Evolutionary conservation across 2,113 vertebrate genomes (phyloP).

Genomic region (Archilochus colubris): DNA sequence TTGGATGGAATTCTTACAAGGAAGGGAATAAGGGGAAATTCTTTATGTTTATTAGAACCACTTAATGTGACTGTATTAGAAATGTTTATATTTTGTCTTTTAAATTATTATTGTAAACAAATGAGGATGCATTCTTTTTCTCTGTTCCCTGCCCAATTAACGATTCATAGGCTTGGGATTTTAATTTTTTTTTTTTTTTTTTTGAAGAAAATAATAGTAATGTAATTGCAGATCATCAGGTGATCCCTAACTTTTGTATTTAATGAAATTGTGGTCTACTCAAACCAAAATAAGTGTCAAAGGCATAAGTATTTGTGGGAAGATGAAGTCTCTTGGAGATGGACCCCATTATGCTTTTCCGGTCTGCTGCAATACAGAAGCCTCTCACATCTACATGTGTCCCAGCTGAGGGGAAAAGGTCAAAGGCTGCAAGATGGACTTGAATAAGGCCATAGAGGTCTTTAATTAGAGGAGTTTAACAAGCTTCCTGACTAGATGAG

Average conservation of each 20-base stretch:
- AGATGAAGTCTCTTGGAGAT: background rate
- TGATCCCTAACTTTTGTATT: background rate
- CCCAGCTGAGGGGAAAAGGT: slow-evolving; percentile 2
- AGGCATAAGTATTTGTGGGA: background rate
- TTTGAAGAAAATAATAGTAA: background rate
- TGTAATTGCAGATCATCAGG: background rate
- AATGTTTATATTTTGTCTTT: background rate
- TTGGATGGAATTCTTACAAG: background rate
- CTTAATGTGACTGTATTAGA: background rate
- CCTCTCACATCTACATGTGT: background rate
- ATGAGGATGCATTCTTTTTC: background rate
- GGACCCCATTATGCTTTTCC: background rate
- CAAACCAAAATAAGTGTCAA: background rate
- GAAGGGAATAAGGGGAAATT: background rate
- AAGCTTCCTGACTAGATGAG: slow-evolving; percentile 19
- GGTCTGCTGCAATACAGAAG: background rate
- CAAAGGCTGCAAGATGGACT: background rate
- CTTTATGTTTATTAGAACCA: background rate
- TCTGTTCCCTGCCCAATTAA: background rate
- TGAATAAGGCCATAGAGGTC: background rate
- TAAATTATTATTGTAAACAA: background rate
- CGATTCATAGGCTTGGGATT: background rate
- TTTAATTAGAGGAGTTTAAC: slow-evolving; percentile 50
- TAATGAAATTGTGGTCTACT: background rate
- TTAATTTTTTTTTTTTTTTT: no score